Base-by-base conservation (phyloP, 2,888 invertebrate species). In the Baronia brevicornis region DNA sequence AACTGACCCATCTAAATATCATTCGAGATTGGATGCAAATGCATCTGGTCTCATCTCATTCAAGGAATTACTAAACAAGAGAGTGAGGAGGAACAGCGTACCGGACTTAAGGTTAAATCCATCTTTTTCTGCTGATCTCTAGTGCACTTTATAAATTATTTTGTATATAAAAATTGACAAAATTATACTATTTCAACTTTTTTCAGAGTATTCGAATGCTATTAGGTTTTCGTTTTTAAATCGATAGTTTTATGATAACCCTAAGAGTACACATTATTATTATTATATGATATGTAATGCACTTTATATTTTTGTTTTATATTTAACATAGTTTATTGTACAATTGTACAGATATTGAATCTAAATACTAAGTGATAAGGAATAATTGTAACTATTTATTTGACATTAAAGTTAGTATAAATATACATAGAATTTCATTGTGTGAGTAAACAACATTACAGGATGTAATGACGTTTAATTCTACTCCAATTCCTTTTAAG, bases 291-390 rank as follows among this genome's bases (percentile, higher is more conserved):
- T 18, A 13, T 26, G n/a, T 32, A 22, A 19, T 31, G 36, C 12
- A 19, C 27, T 14, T 14, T 26, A 6, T 3, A 11, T 28, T 23
- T 30, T 36, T 36, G 8, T 42, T 38, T 38, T 45, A 24, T 40
- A 35, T 40, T 43, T 39, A 44, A 43, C 38, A 43, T 46, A 43
- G 49, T 50, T 39, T 52, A 38, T 60, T 75, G 79, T 82, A 79
- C 79, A 74, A 68, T 72, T 78, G 80, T 79, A 78, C 77, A 79
- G 74, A 60, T 54, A 56, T 60, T 70, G 80, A 74, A 80, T 80
- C 80, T 80, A 63, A 68, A 57, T 54, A 32, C 46, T 52, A 58
- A 41, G 51, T 50, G 31, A 47, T 70, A 74, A 68, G 61, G 52
- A 48, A 53, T 50, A 56, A 58, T 54, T 64, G 54, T 67, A 64